phyloP scores from a whole-genome alignment of 2,113 vertebrate genomes.

The Xyliphius kryptos region DNA sequence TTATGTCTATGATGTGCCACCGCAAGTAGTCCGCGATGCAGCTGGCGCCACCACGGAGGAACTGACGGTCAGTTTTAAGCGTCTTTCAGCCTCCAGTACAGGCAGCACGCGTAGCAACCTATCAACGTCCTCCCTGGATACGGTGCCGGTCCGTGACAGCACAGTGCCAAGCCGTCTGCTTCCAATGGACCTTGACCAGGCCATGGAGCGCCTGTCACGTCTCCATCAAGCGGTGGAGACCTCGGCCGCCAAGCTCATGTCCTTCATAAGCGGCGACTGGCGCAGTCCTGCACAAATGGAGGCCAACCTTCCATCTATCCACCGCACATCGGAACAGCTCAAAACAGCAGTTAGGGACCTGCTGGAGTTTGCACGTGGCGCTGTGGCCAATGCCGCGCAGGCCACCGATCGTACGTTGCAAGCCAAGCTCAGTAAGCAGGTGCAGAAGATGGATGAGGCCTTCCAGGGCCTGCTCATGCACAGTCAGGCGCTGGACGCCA shows the following conservation, averaged over 20 bases:
- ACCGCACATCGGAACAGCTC: conserved; percentile 68
- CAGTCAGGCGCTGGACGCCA: conserved; percentile 75
- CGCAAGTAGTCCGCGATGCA: conserved; percentile 79
- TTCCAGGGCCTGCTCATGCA: conserved; percentile 81
- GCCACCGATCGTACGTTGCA: conserved; percentile 87
- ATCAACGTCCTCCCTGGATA: conserved; percentile 81
- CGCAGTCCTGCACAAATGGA: conserved; percentile 77
- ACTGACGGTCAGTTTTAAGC: conserved; percentile 67
- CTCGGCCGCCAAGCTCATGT: conserved; percentile 85
- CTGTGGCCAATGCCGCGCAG: conserved; percentile 78
- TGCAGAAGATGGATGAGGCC: conserved; percentile 95
- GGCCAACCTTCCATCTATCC: conserved; percentile 65
- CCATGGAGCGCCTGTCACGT: conserved; percentile 85
- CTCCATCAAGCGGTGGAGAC: conserved; percentile 77
- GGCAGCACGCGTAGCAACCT: conserved; percentile 89
- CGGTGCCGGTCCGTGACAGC: conserved; percentile 73
- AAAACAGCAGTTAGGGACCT: conserved; percentile 77
- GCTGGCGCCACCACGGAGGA: conserved; percentile 59
- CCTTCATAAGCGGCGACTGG: conserved; percentile 80
- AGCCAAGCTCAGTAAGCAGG: conserved; percentile 81
- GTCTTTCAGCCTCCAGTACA: conserved; percentile 87
- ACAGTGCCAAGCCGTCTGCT: conserved; percentile 62
- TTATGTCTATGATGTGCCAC: conserved; percentile 81
- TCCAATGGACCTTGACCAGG: conserved; percentile 82
- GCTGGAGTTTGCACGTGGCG: conserved; percentile 83